Percentiles rank a stretch among this genome's conserved stretches.
These are phyloP conservation scores for Diacarnus erythraeanus DNA, from an alignment of 37 sponge, comb jelly and placozoan species.

Conservation along the genomic window DNA sequence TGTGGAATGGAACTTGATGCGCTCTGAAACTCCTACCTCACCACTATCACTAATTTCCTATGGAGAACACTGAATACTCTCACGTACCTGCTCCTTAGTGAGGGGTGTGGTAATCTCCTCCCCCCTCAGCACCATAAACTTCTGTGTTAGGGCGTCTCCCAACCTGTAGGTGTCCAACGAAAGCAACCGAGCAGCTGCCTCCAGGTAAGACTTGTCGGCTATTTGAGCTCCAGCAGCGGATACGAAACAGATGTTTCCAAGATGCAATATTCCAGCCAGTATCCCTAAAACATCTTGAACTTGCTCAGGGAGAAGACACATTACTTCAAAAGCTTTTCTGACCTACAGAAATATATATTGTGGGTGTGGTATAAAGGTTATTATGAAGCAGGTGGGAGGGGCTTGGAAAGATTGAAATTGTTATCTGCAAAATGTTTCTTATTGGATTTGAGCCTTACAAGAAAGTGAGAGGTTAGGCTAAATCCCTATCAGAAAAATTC, in stretches of 20 bases:
- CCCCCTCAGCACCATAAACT: slow-evolving; percentile 86
- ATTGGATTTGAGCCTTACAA: too few species aligned
- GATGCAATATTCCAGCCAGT: slow-evolving; percentile 79
- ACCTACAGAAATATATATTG: slow-evolving; percentile 20
- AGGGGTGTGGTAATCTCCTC: slow-evolving; percentile 97
- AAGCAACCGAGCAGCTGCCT: slow-evolving; percentile 64
- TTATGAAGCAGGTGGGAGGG: neutral
- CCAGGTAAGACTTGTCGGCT: slow-evolving; percentile 55
- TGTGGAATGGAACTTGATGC: too few species aligned
- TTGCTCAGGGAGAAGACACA: slow-evolving; percentile 63
- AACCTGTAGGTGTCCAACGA: slow-evolving; percentile 72
- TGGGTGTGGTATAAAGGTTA: too few species aligned
- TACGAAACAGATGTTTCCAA: slow-evolving; percentile 89
- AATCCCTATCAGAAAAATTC: too few species aligned
- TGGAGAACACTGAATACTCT: too few species aligned
- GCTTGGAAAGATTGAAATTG: neutral
- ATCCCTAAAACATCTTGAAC: slow-evolving; percentile 66
- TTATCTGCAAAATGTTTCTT: too few species aligned
- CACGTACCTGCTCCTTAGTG: slow-evolving; percentile 74
- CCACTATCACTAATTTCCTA: too few species aligned
- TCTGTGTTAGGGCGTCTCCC: slow-evolving; percentile 88
- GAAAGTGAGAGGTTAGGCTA: too few species aligned
- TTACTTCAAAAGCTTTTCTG: slow-evolving; percentile 65
- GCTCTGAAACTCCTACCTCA: too few species aligned
- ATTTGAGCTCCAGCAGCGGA: slow-evolving; percentile 95